These are phyloP conservation scores for Blennius ocellaris DNA, from an alignment of 2,113 vertebrate genomes.

Conservation along the genomic window DNA sequence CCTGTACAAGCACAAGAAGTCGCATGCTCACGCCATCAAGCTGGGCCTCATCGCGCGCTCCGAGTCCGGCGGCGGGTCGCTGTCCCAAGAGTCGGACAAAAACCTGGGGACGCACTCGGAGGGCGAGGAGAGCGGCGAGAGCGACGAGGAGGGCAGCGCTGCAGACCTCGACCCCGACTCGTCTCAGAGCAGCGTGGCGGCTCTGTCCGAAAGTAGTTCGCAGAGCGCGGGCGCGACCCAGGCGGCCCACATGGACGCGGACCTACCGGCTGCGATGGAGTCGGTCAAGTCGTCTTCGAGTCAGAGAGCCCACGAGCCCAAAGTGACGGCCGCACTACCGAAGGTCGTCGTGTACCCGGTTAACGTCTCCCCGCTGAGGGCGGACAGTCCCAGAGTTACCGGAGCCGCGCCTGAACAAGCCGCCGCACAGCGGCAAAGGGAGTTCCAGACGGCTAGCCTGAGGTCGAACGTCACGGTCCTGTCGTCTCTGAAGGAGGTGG, in stretches of 20 bases:
- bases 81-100: slow-evolving; percentile 93
- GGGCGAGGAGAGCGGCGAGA: slow-evolving; percentile 93
- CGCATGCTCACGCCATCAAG: slow-evolving; percentile 98
- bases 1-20: slow-evolving; percentile 99
- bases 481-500: slow-evolving; percentile 86
- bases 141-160: slow-evolving; percentile 91
- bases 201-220: slow-evolving; percentile 81
- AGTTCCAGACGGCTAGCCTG: slow-evolving; percentile 81
- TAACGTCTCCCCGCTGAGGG: slow-evolving; percentile 89
- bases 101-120: slow-evolving; percentile 92
- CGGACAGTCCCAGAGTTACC: slow-evolving; percentile 88
- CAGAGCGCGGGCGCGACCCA: slow-evolving; percentile 77
- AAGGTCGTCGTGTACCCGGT: slow-evolving; percentile 95
- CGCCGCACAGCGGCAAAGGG: slow-evolving; percentile 86
- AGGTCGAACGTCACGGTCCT: slow-evolving; percentile 79
- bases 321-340: slow-evolving; percentile 87
- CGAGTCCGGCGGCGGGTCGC: slow-evolving; percentile 87
- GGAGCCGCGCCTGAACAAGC: slow-evolving; percentile 85
- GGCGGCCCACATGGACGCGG: slow-evolving; percentile 69
- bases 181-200: slow-evolving; percentile 81
- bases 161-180: slow-evolving; percentile 88
- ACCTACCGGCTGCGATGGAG: slow-evolving; percentile 62
- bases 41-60: slow-evolving; percentile 91
- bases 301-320: slow-evolving; percentile 84
- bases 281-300: slow-evolving; percentile 75